Conservation (phyloP, 2,113 vertebrate species). For the Ondatra zibethicus region DNA sequence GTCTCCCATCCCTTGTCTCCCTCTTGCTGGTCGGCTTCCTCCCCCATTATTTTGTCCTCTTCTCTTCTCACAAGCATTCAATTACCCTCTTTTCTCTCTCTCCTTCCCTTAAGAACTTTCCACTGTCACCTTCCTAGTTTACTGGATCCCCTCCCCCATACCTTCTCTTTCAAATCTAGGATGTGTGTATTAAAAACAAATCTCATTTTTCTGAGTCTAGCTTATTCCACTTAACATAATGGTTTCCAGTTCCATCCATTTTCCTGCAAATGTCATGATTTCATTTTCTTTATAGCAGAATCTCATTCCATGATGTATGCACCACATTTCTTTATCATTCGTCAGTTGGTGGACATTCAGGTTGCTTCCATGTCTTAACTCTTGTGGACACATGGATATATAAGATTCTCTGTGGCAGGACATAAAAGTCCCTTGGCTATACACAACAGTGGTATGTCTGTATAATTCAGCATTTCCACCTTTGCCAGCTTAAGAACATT, state of each 20-base stretch:
- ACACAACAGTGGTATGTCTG: not conserved
- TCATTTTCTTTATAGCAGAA: not conserved
- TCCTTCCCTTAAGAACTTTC: not conserved
- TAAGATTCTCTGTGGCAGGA: not conserved
- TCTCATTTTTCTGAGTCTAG: not conserved
- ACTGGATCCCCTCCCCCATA: too few relatives aligned
- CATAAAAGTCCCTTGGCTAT: not conserved
- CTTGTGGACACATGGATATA: not conserved
- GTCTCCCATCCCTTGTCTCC: too few relatives aligned
- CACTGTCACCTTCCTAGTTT: not conserved
- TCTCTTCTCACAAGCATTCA: not conserved
- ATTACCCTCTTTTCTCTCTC: not conserved
- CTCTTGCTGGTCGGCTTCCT: not conserved
- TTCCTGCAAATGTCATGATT: not conserved
- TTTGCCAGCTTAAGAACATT: not conserved
- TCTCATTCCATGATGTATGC: too few relatives aligned
- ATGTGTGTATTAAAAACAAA: not conserved
- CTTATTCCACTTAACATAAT: not conserved
- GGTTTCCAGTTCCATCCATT: not conserved
- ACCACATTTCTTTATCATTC: not conserved
- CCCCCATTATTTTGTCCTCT: not conserved
- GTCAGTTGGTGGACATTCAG: too few relatives aligned
- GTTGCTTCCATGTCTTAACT: not conserved
- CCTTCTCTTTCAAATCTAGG: not conserved
- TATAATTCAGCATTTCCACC: not conserved